Base-by-base conservation (phyloP, 1,140 invertebrate genomes). In the Danaus melanippus region DNA sequence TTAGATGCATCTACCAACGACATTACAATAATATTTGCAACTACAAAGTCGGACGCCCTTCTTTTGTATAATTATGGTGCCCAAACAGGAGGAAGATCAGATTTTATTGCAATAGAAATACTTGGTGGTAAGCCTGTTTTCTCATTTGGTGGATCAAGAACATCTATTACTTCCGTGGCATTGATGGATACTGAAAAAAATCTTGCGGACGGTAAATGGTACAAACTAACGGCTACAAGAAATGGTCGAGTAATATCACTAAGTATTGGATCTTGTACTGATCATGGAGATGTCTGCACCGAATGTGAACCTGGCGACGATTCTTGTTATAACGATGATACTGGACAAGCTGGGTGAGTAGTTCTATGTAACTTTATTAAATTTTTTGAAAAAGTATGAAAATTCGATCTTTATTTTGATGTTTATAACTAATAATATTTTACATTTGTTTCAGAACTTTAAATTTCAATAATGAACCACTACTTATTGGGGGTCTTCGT, bases 61-160 rank as follows among this genome's bases (percentile, higher is more conserved):
- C 80, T 98, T 0, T 87, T 97, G 0, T 98, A 98, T 82, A 98
- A 97, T 66, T 97, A 94, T 69, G 96, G 96, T 1, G 86, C 91
- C 0, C 94, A 95, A 73, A 94, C 91, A 44, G 94, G 95, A 21
- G 96, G 96, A 3, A 87, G 96, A 64, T 97, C 95, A 0, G 96
- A 98, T 76, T 98, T 98, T 75, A 90, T 98, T 32, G 95, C 96
- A 0, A 89, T 98, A 43, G 96, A 98, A 85, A 76, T 98, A 49
- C 88, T 97, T 0, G 90, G 92, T 42, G 95, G 96, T 0, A 91
- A 91, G 67, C 92, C 95, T 0, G 89, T 93, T 10, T 97, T 98
- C 79, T 97, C 96, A 0, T 97, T 95, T 73, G 96, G 96, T 21
- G 96, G 94, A 1, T 91, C 95, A 1, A 89, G 94, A 68, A 96